phyloP scores from a whole-genome alignment of 2,797 vertebrate genomes.

The Mionectes olivaceus region DNA sequence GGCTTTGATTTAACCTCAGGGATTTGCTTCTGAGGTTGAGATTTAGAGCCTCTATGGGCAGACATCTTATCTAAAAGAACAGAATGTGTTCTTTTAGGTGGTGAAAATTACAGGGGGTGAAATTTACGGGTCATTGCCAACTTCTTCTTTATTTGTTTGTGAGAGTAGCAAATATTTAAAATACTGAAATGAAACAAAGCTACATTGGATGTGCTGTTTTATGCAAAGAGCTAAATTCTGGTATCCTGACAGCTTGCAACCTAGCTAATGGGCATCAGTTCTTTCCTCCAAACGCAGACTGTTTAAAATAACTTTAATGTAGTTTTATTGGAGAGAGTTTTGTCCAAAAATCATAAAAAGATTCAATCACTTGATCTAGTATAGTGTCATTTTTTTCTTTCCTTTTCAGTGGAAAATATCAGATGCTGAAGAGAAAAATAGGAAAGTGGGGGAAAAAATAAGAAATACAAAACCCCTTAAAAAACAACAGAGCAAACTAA shows the following conservation, averaged over 20 bases:
- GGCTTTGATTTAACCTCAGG: background rate
- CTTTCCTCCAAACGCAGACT: background rate
- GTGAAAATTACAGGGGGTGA: background rate
- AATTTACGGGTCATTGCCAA: background rate
- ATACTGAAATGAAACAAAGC: background rate
- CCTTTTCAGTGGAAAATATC: background rate
- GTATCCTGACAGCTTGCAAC: background rate
- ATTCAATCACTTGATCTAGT: background rate
- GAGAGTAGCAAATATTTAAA: background rate
- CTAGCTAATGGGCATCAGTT: background rate
- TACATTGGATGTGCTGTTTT: background rate
- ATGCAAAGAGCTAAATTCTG: background rate
- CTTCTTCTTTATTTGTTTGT: background rate
- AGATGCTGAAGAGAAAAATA: background rate
- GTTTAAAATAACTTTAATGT: background rate
- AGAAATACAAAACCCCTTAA: background rate
- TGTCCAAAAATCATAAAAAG: background rate
- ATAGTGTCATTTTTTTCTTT: background rate
- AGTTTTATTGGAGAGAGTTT: background rate
- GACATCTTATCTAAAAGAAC: background rate
- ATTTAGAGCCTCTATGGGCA: background rate
- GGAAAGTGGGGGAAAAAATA: background rate
- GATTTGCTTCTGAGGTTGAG: background rate
- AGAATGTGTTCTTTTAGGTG: too few species aligned
- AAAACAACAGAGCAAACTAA: background rate